Base-by-base conservation (phyloP, 2,113 vertebrate genomes). In the Ictidomys tridecemlineatus region DNA sequence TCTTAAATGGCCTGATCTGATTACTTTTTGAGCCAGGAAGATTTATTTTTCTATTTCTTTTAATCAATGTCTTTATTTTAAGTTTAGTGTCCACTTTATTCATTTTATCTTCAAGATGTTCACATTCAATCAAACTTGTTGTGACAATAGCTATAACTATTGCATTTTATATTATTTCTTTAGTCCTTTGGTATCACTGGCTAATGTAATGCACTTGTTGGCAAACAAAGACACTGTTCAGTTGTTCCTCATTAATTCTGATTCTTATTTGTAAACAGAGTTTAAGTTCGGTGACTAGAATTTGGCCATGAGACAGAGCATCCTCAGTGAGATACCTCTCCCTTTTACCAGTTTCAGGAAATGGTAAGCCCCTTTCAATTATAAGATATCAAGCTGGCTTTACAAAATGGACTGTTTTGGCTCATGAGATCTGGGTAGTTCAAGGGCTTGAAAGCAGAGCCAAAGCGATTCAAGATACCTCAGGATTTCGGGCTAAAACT, bases 131-230 rank as follows among this genome's bases (percentile, higher is more conserved):
- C 63, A 94, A 94, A 86, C 53, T 92, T 92, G 34, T 78, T 93
- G 76, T 95, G 93, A 93, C 53, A 94, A 94, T 92, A 87, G 86
- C n/a, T 45, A 14, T 74, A 92, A 92, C 85, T 79, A 76, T 74
- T 94, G 39, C 34, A 79, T 42, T 93, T 93, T 89, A 82, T 34
- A 74, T 85, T n/a, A 2, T 83, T 11, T 83, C 58, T 93, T 96
- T 72, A 95, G 88, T 72, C 24, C 12, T 95, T 84, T 72, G 42
- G 51, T 93, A 89, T 92, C 92, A 69, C 56, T 93, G 97, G 83
- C 87, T 96, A 95, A 96, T 56, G 18, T 86, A 93, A 94, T 96
- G 73, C 69, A 85, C 63, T 96, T 96, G 92, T 69, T 96, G 90
- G 83, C 69, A 96, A 89, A 93, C 22, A 88, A 78, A 87, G 37